Evolutionary conservation across 2,113 vertebrate genomes (phyloP), one percentile per base, ranked within the genome.

Genomic region (Scalopus aquaticus): DNA sequence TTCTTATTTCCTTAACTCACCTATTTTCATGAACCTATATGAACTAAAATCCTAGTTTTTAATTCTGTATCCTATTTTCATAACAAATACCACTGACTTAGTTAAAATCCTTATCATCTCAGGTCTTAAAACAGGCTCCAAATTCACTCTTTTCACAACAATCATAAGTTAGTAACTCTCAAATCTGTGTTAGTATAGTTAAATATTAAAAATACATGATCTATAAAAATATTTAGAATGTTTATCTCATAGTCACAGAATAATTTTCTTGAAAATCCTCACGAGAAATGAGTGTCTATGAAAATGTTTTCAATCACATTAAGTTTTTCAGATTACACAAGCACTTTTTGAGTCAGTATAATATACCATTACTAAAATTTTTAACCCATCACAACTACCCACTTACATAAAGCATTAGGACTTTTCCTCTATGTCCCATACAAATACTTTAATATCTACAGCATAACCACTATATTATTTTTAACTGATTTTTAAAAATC

Each of bases 391-490:
- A 81, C 26, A 95, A 73, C 13, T 51, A 72, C 4, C 19, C 64
- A 85, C 42, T 72, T 7, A 65, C 11, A 64, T 32, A 80, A 90
- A 86, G 73, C 11, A 32, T 42, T 44, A 81, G 15, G 19, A 73
- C 1, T 7, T 32, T 67, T 28, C 24, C 56, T 42, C 62, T 46
- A 69, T 85, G 30, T 79, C 60, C 37, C 39, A 0, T 15, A 79
- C n/a, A 39, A 42, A 88, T 65, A 72, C 83, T 88, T 94, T 58
- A 82, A 19, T 58, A 62, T 58, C 62, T n/a, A 91, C 13, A 95
- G 24, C 64, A 7, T 32, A 64, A 49, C 64, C 62, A 90, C 26
- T 44, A 12, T 44, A 60, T 62, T 51, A 46, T 54, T 74, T 28
- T 90, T 80, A 73, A 78, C 26, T 62, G n/a, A 82, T 32, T 56